Base-by-base conservation (phyloP, 2,888 invertebrate species). In the Atethmia centrago region DNA sequence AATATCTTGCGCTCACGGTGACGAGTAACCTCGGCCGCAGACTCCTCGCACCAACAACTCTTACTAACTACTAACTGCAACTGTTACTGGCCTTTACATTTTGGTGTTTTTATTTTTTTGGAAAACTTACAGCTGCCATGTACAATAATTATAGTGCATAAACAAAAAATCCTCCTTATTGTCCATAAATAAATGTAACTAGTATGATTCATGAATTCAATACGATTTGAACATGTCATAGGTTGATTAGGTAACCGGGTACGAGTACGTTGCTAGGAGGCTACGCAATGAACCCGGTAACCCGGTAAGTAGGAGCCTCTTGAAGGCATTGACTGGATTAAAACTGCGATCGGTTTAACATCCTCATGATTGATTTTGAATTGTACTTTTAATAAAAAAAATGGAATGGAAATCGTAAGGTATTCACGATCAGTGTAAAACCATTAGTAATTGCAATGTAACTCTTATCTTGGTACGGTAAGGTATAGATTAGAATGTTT, bases 1-100 rank as follows among this genome's bases (percentile, higher is more conserved):
- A 95, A 95, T 95, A 95, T 95, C 95, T 91, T 91, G 85, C 84
- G 87, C 84, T 88, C 88, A 66, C 77, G 80, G 87, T 81, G 87
- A 87, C 88, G 86, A 77, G 84, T 86, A 85, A 85, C 87, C 82
- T 80, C 49, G 66, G 49, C 65, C 71, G 51, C 55, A 51, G 55
- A 62, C 55, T 67, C 49, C 58, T 64, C 55, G 31, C 40, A 45
- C 42, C 25, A 14, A 28, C 28, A 16, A 65, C 10, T 49, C n/a
- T n/a, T 56, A 68, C 70, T 56, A 64, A 67, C 69, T 51, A 65
- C 47, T 58, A 45, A 40, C 28, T 25, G 56, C 21, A 7, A 16
- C 14, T 62, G 40, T 55, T 58, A 12, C 7, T 19, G 10, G n/a
- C 7, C 5, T 47, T 1, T 28, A 21, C 3, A 40, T 40, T 36